A percentile compares a stretch with the other conserved stretches of the same genome.
These are phyloP conservation scores for Nematostella vectensis DNA, from an alignment of 92 coral and sea anemone species.

Conservation along the genomic window DNA sequence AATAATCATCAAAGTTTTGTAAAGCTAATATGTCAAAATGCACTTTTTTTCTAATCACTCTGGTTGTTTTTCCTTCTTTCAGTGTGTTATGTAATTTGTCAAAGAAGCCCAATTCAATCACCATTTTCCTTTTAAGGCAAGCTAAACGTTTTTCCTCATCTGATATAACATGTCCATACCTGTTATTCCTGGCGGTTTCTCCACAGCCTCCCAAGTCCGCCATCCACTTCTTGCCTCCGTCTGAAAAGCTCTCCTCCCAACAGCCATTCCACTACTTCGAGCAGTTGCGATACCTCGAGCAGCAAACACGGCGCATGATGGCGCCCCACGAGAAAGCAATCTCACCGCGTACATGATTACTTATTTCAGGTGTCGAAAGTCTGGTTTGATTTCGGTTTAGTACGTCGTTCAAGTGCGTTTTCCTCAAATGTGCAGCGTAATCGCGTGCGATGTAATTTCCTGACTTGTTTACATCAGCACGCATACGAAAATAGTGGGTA, in stretches of 20 bases:
- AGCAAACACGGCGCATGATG: slow-evolving; percentile 1
- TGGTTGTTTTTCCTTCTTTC: too few relatives aligned
- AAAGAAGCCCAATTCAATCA: too few relatives aligned
- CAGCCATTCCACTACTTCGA: neutral
- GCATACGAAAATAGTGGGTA: neutral
- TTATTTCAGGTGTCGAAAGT: neutral
- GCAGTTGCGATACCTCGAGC: neutral
- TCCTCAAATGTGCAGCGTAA: neutral
- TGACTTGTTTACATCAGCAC: slow-evolving; percentile 11
- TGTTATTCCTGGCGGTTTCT: slow-evolving; percentile 82
- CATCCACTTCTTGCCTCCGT: slow-evolving; percentile 70
- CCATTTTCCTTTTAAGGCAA: too few relatives aligned
- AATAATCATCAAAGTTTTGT: too few relatives aligned
- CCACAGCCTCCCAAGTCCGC: slow-evolving; percentile 94
- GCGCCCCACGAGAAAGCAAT: slow-evolving; percentile 29
- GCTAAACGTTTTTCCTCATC: too few relatives aligned
- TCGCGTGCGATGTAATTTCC: neutral
- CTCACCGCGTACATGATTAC: slow-evolving; percentile 21
- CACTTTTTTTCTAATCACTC: too few relatives aligned
- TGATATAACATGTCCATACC: too few relatives aligned
- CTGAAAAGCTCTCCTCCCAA: slow-evolving; percentile 42
- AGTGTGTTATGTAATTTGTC: too few relatives aligned
- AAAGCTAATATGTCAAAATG: too few relatives aligned
- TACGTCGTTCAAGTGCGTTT: too few relatives aligned
- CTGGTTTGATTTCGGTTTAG: too few relatives aligned